Conservation (phyloP, 2,113 vertebrate genomes). For the Mus spicilegus region DNA sequence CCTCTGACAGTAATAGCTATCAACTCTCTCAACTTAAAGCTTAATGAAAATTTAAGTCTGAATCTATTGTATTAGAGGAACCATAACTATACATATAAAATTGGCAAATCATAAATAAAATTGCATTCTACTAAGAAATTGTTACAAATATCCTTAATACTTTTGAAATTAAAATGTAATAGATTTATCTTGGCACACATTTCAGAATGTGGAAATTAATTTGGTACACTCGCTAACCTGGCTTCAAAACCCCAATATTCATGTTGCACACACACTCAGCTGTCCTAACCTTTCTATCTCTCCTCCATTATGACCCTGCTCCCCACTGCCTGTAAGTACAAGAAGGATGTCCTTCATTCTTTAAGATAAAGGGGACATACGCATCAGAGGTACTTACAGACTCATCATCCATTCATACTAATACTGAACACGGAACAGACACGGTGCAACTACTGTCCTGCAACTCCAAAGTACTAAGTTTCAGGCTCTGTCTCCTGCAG, state of each 20-base stretch:
- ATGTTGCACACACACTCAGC: not conserved
- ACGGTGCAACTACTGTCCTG: not conserved
- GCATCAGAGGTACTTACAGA: not conserved
- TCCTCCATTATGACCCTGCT: slow-evolving; percentile 13
- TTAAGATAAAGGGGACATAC: not conserved
- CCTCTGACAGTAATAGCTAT: slow-evolving; percentile 1
- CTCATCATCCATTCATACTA: slow-evolving; percentile 23
- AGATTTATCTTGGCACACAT: not conserved
- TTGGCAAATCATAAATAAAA: not conserved
- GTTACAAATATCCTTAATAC: slow-evolving; percentile 50
- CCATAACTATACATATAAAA: slow-evolving; percentile 8
- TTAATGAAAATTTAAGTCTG: slow-evolving; percentile 54
- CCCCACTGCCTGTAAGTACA: not conserved
- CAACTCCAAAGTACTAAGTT: slow-evolving; percentile 7
- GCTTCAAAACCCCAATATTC: slow-evolving; percentile 3
- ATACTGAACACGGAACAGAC: not conserved
- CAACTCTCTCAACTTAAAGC: slow-evolving; percentile 25
- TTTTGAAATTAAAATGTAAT: slow-evolving; percentile 55
- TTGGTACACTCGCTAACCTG: not conserved
- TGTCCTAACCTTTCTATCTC: slow-evolving; percentile 42
- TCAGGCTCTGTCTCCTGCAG: not conserved
- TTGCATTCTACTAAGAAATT: slow-evolving; percentile 4
- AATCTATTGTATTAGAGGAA: slow-evolving; percentile 42
- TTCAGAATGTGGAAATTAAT: slow-evolving; percentile 28
- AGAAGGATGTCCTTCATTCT: not conserved